Base-by-base conservation (phyloP, 2,113 vertebrate species). In the Trochalopteron elliotii region DNA sequence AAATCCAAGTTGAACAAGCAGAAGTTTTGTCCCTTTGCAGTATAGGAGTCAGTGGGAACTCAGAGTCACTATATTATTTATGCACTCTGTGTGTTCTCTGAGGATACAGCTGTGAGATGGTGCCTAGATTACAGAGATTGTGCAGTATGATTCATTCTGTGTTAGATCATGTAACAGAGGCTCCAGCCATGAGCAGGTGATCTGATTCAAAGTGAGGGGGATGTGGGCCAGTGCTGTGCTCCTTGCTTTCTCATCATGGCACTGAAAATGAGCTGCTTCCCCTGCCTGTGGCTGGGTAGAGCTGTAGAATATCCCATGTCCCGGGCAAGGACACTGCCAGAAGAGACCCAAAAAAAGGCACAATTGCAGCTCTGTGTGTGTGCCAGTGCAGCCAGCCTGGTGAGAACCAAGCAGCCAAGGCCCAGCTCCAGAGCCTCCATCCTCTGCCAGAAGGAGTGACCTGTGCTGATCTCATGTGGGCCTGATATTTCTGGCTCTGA, bases 311-410 rank as follows among this genome's bases (percentile, higher is more conserved):
- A 33, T 23, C 15, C 35, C 21, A 11, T 22, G 33, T 47, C 33
- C 19, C 33, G 56, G 47, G 70, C 42, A 85, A 55, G 40, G 57
- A 19, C 28, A 0, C 10, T 77, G 75, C 52, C 44, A 56, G 11
- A 23, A 55, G 21, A 60, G 76, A 22, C 18, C 1, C 33, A 31
- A 19, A 24, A 33, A 30, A 45, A 71, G 42, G 44, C 57, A 5
- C 23, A 14, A 63, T 68, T 33, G 4, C 16, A 75, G 24, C 45
- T 84, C 15, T 0, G 0, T 45, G 55, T 15, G 0, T 7, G 14
- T 57, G 44, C 37, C 85, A 50, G 6, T 9, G 23, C 21, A 57
- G 64, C 20, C 49, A 28, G 30, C 7, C 17, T 31, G 20, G n/a
- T 28, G 60, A 75, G 52, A 82, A 19, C 15, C 39, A 28, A 47